Percentiles rank a stretch among this genome's conserved stretches.
Evolutionary conservation across 2,113 vertebrate genomes (phyloP).

Genomic region (Lanius collurio): DNA sequence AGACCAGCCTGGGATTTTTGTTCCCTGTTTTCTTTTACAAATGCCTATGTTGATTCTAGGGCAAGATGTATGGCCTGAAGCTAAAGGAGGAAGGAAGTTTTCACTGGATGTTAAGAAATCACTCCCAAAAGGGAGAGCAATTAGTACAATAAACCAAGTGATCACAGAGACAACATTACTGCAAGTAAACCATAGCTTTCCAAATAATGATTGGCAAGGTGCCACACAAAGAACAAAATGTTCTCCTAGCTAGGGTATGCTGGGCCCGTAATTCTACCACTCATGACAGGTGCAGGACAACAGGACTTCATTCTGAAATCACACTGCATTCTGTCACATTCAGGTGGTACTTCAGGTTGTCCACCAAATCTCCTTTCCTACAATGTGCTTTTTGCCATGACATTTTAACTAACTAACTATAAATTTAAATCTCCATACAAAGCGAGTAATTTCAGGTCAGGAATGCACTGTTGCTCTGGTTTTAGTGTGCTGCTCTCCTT

Average conservation of each 20-base stretch:
- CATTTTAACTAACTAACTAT: not conserved
- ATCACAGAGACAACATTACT: not conserved
- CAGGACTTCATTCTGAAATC: not conserved
- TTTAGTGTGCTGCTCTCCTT: not conserved
- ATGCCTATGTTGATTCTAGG: not conserved
- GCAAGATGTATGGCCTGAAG: not conserved
- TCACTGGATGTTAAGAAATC: not conserved
- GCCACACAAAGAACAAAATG: not conserved
- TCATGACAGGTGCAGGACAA: not conserved
- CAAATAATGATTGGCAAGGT: not conserved
- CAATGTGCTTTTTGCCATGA: not conserved
- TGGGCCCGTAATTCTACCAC: not conserved
- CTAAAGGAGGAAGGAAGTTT: not conserved
- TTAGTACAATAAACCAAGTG: not conserved
- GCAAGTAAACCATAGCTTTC: not conserved
- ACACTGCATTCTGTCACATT: not conserved
- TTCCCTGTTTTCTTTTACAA: not conserved
- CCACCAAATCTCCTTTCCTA: not conserved
- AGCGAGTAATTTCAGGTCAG: not conserved
- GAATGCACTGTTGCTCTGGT: not conserved
- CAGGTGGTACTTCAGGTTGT: not conserved
- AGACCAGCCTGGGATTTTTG: not conserved
- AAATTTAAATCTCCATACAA: not conserved
- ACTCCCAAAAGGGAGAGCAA: not conserved
- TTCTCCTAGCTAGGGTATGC: not conserved